A percentile compares a stretch with the other conserved stretches of the same genome.
Evolutionary conservation across 2,113 vertebrate genomes (phyloP).

Genomic region (Holacanthus passer): DNA sequence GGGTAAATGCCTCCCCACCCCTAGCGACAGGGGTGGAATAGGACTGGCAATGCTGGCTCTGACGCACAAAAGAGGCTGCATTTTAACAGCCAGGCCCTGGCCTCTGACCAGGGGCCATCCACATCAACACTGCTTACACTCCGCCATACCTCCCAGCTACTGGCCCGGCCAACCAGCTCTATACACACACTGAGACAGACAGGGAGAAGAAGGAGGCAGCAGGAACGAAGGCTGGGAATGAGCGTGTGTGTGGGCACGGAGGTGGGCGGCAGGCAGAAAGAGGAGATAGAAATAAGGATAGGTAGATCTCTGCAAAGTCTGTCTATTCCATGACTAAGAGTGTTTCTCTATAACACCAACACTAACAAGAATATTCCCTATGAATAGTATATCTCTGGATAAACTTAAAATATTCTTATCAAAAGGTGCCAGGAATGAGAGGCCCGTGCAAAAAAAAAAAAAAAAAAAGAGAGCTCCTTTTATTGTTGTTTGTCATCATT

Average conservation of each 20-base stretch:
- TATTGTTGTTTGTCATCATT: conserved; percentile 82
- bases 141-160: conserved; percentile 80
- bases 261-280: conserved; percentile 8
- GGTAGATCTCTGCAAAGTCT: conserved; percentile 16
- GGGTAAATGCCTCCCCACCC: conserved; percentile 90
- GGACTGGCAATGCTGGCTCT: conserved; percentile 86
- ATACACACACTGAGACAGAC: conserved; percentile 46
- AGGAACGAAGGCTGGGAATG: conserved; percentile 32
- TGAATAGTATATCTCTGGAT: conserved; percentile 48
- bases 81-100: conserved; percentile 84
- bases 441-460: conserved; percentile 49
- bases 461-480: conserved; percentile 65
- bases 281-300: conserved; percentile 45
- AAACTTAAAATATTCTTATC: conserved; percentile 73
- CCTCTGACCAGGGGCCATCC: conserved; percentile 83
- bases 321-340: not conserved
- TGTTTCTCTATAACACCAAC: conserved; percentile 19
- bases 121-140: conserved; percentile 84
- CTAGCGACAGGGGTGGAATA: conserved; percentile 84
- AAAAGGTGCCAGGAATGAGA: conserved; percentile 75
- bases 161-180: conserved; percentile 64
- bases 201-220: conserved; percentile 33
- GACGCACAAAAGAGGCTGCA: conserved; percentile 80
- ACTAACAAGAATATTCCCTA: conserved; percentile 2
- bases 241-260: not conserved